A percentile compares a stretch with the other conserved stretches of the same genome.
phyloP scores from a whole-genome alignment of 2,888 invertebrate species.

The Limenitis arthemis region DNA sequence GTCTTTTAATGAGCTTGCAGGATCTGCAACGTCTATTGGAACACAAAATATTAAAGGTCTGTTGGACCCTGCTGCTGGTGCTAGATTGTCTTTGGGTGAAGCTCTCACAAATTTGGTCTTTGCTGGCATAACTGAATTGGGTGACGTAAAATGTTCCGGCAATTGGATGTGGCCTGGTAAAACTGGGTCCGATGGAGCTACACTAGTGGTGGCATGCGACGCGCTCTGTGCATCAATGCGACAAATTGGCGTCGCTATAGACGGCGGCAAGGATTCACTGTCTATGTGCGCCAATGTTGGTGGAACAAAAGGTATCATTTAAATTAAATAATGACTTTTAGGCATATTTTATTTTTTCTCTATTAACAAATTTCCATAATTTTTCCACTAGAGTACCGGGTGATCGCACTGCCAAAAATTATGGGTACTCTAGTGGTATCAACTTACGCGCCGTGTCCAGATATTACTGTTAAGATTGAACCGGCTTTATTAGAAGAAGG shows the following conservation, averaged over 20 bases:
- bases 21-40: conserved; percentile 95
- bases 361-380: too few species aligned
- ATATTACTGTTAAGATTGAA: conserved; percentile 88
- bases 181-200: conserved; percentile 91
- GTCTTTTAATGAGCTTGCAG: conserved; percentile 85
- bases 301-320: conserved; percentile 56
- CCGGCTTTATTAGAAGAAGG: conserved; percentile 85
- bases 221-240: conserved; percentile 92
- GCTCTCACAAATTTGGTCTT: conserved; percentile 93
- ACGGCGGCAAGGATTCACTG: conserved; percentile 97
- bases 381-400: too few species aligned
- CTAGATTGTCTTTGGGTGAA: conserved; percentile 95
- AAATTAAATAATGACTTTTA: not conserved
- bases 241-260: conserved; percentile 87
- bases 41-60: conserved; percentile 97
- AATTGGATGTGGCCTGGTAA: conserved; percentile 99
- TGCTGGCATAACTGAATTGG: conserved; percentile 74
- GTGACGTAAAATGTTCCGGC: conserved; percentile 98
- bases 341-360: too few species aligned
- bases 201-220: conserved; percentile 87
- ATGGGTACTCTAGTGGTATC: conserved; percentile 94
- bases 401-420: too few species aligned
- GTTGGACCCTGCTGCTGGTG: conserved; percentile 87
- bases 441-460: conserved; percentile 95
- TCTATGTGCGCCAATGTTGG: conserved; percentile 95